These are phyloP conservation scores for Neodiprion fabricii DNA, from an alignment of 1,140 invertebrate genomes.

Conservation along the genomic window DNA sequence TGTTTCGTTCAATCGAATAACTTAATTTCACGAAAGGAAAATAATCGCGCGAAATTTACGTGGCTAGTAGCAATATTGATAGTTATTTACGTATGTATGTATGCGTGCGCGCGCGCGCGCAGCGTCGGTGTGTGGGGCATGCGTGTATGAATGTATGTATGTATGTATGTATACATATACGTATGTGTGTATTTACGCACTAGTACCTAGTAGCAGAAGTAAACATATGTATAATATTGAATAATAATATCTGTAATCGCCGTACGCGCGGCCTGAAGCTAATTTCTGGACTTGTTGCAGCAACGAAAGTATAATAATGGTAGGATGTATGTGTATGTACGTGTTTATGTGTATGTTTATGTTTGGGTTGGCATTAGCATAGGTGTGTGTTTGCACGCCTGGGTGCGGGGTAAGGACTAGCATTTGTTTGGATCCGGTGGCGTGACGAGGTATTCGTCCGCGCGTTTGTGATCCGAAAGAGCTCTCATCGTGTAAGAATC, in stretches of 20 bases:
- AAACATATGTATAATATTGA: neutral
- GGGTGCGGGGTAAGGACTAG: conserved; percentile 67
- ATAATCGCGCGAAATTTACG: no score
- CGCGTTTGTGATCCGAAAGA: conserved; percentile 89
- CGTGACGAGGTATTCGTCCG: conserved; percentile 85
- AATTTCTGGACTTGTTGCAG: conserved; percentile 32
- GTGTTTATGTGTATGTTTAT: conserved; percentile 43
- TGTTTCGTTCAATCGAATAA: no score
- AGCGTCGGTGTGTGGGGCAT: no score
- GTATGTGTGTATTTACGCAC: no score
- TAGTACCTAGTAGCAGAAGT: no score
- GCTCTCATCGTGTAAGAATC: conserved; percentile 89
- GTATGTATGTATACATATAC: no score
- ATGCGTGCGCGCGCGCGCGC: no score
- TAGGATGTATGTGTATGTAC: conserved; percentile 24
- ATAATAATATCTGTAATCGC: conserved; percentile 18
- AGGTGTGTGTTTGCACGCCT: conserved; percentile 54
- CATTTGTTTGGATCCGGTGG: conserved; percentile 85
- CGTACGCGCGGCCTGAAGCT: conserved; percentile 28
- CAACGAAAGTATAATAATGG: conserved; percentile 24
- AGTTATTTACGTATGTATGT: no score
- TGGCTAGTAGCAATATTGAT: no score
- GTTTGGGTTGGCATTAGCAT: conserved; percentile 41
- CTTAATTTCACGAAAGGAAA: no score
- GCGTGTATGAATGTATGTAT: no score